phyloP scores from a whole-genome alignment of 2,113 vertebrate species.

The Notarius quadriscutis region DNA sequence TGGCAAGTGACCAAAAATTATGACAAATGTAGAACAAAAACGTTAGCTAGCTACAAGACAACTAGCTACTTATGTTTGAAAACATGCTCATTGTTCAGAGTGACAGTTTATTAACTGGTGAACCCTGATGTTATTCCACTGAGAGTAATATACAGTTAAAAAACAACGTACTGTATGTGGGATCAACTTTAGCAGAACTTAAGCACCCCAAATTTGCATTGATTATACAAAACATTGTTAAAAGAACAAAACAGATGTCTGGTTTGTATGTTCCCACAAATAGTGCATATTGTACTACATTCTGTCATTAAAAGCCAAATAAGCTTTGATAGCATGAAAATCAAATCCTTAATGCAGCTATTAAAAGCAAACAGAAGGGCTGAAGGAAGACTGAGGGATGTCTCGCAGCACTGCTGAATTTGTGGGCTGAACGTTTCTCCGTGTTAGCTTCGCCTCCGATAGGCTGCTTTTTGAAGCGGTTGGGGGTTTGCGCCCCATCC shows the following conservation, averaged over 20 bases:
- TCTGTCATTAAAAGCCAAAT: slow-evolving; percentile 14
- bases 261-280: background rate
- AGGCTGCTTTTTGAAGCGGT: slow-evolving; percentile 73
- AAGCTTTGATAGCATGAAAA: slow-evolving; percentile 26
- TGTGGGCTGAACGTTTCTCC: slow-evolving; percentile 53
- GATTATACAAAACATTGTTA: background rate
- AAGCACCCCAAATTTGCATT: background rate
- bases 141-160: background rate
- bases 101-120: background rate
- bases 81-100: background rate
- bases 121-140: too few species aligned
- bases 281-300: background rate
- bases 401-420: slow-evolving; percentile 25
- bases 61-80: background rate
- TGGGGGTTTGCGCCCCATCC: slow-evolving; percentile 75
- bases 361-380: slow-evolving; percentile 22
- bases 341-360: slow-evolving; percentile 11
- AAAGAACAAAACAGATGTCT: background rate
- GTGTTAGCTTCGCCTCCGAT: slow-evolving; percentile 68
- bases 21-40: background rate
- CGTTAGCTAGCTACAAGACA: background rate
- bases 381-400: slow-evolving; percentile 1
- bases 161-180: background rate
- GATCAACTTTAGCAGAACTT: background rate
- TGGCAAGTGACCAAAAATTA: too few species aligned